Conservation (phyloP, 1,140 invertebrate species). For the Drosophila santomea region DNA sequence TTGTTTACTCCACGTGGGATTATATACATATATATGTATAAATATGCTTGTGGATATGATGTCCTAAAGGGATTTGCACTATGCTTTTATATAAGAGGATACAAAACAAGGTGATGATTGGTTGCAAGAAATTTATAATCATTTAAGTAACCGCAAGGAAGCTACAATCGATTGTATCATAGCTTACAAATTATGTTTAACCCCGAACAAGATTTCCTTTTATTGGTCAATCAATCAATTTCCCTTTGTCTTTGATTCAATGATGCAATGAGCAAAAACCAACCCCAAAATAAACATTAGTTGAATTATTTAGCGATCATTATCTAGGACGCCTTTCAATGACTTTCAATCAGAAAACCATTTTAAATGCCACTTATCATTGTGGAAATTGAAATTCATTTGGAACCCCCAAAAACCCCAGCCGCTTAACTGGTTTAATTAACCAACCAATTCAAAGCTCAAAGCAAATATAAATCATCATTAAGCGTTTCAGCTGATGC, state of each 20-base stretch:
- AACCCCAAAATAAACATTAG: conserved; percentile 7
- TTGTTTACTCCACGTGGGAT: conserved; percentile 60
- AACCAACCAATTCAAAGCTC: conserved; percentile 49
- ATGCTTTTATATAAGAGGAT: neutral
- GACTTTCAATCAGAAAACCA: conserved; percentile 47
- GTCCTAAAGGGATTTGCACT: conserved; percentile 5
- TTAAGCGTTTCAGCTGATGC: conserved; percentile 37
- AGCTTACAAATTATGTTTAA: neutral
- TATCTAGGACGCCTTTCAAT: conserved; percentile 45
- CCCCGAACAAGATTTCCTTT: neutral
- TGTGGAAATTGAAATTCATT: conserved; percentile 62
- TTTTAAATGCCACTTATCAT: conserved; percentile 52
- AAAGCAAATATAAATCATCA: conserved; percentile 71
- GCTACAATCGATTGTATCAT: no score
- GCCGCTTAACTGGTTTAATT: conserved; percentile 32
- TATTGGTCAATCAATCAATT: neutral
- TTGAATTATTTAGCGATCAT: conserved; percentile 30
- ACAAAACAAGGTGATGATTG: neutral
- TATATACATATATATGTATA: conserved; percentile 18
- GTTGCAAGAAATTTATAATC: neutral
- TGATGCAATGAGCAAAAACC: conserved; percentile 15
- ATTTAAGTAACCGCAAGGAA: no score
- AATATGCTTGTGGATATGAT: neutral
- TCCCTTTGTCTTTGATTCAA: neutral
- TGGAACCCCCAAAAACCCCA: conserved; percentile 3